Percentiles rank a stretch among this genome's conserved stretches.
phyloP scores from a whole-genome alignment of 2,113 vertebrate species.

The Camelus dromedarius region DNA sequence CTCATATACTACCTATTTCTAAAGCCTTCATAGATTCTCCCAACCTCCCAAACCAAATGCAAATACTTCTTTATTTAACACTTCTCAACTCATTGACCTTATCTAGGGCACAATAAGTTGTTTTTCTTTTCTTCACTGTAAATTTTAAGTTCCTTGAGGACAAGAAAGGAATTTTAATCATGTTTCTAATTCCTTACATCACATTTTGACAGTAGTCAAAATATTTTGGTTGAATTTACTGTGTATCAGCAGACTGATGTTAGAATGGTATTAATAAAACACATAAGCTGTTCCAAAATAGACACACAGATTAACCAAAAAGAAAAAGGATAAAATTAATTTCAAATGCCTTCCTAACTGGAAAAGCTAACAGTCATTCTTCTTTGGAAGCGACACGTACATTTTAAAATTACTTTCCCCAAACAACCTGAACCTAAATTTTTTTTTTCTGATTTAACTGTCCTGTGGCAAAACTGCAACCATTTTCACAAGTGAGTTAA shows the following conservation, averaged over 20 bases:
- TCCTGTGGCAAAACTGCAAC: neutral
- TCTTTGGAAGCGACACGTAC: neutral
- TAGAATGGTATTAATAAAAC: neutral
- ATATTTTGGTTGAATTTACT: slow-evolving; percentile 4
- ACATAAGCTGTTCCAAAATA: neutral
- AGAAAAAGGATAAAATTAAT: slow-evolving; percentile 4
- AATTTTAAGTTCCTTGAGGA: neutral
- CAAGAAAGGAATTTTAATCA: slow-evolving; percentile 13
- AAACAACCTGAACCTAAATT: slow-evolving; percentile 37
- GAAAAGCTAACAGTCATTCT: slow-evolving; percentile 28
- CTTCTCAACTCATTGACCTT: neutral
- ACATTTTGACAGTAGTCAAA: neutral
- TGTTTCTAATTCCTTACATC: neutral
- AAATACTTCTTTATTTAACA: neutral
- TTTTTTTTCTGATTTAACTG: neutral
- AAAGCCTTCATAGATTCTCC: neutral
- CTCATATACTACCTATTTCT: neutral
- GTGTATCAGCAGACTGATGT: neutral
- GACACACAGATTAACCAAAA: neutral
- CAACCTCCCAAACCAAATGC: neutral
- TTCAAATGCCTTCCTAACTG: slow-evolving; percentile 47
- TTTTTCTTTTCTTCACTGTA: neutral
- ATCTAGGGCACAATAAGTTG: neutral
- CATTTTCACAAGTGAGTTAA: slow-evolving; percentile 27
- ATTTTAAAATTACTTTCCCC: slow-evolving; percentile 33